Evolutionary conservation across 1,140 invertebrate genomes (phyloP).

Genomic region (Cephus cinctus): DNA sequence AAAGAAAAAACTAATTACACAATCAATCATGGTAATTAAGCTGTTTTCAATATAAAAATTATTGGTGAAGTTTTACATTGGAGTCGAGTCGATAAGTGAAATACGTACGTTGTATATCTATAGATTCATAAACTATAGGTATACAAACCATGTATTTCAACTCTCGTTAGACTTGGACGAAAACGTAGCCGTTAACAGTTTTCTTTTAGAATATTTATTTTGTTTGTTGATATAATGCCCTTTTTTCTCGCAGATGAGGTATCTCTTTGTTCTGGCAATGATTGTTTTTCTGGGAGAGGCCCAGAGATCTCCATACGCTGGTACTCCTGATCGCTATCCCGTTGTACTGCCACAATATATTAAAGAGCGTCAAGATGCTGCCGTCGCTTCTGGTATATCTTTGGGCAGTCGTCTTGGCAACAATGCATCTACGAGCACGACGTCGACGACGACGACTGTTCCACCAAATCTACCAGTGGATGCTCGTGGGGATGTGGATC

Average conservation of each 20-base stretch:
- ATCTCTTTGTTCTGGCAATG: conserved; percentile 13
- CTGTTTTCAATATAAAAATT: no score
- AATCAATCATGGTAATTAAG: no score
- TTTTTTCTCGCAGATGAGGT: conserved; percentile 25
- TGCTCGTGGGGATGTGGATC: conserved; percentile 49
- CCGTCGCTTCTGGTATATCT: not conserved
- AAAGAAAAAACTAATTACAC: no score
- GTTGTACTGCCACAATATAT: conserved; percentile 29
- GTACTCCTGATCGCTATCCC: conserved; percentile 18
- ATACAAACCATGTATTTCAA: no score
- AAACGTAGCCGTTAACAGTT: no score
- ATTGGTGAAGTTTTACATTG: no score
- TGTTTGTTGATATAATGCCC: not conserved
- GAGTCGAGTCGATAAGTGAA: no score
- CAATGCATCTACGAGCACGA: not conserved
- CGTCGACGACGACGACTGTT: not conserved
- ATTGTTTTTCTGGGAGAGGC: conserved; percentile 17
- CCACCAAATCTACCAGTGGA: conserved; percentile 49
- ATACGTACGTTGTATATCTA: no score
- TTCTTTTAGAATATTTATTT: conserved; percentile 7
- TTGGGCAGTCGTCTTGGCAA: not conserved
- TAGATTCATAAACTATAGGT: no score
- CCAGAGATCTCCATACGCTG: conserved; percentile 32
- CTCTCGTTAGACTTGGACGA: no score
- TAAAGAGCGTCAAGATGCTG: conserved; percentile 3